Evolutionary conservation across 1,140 invertebrate genomes (phyloP), one percentile per base, ranked within the genome.

Genomic region (Drosophila nannoptera): DNA sequence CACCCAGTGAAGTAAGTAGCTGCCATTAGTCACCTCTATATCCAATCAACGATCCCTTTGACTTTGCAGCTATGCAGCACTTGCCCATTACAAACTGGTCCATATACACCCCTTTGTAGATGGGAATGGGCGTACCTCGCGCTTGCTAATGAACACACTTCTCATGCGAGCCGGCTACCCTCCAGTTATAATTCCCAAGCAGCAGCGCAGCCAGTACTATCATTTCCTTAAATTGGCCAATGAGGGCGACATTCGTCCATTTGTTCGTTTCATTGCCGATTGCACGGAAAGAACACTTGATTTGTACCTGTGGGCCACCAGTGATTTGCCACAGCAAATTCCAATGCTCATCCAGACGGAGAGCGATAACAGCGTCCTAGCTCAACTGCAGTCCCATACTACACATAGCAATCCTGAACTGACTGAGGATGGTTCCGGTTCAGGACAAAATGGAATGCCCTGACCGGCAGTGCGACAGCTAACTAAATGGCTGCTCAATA

Each of bases 151-250:
- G 97, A 99, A 99, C 89, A 92, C 98, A 66, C 94, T 99, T 66
- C 91, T 99, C n/a, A 98, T 99, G 96, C 95, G 97, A 90, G 95
- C 96, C n/a, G 98, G 97, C 0, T 99, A 96, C 91, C 98, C 98
- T 4, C 97, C 98, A 0, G 96, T 98, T 5, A 98, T 98, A 52
- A 96, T 99, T 56, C 93, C 95, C 55, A 98, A 98, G 77, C 95
- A 98, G 84, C 96, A 99, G 77, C 92, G 96, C 2, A 93, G 94
- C 65, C 92, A 94, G 43, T 96, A 96, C 89, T 99, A 98, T 88
- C 93, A 97, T 72, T 93, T 95, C 78, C 90, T 99, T 9, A 94
- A 98, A 86, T 90, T 94, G 14, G 98, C 97, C 0, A 99, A 99
- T 86, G 93, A 95, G 75, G 97, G 97, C 2, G 97, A 98, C 89